phyloP scores from a whole-genome alignment of 2,797 vertebrate species.

The Limnodromus scolopaceus region DNA sequence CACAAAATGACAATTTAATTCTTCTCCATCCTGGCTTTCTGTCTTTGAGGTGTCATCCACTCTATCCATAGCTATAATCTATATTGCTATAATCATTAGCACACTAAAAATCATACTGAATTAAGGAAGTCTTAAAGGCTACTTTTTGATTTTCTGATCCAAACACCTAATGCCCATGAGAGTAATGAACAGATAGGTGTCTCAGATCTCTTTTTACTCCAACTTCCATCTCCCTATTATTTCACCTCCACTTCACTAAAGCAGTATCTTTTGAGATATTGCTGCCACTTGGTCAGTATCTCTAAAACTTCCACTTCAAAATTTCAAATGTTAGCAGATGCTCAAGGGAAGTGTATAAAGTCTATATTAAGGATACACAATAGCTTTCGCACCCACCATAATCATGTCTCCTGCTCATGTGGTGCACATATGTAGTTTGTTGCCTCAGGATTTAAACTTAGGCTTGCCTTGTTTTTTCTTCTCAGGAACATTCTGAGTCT shows the following conservation, averaged over 20 bases:
- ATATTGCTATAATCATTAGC: not conserved
- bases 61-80: not conserved
- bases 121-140: not conserved
- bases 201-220: not conserved
- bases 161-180: not conserved
- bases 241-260: not conserved
- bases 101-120: not conserved
- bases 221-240: not conserved
- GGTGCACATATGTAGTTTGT: slow-evolving; percentile 37
- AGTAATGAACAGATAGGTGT: not conserved
- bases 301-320: slow-evolving; percentile 23
- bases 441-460: not conserved
- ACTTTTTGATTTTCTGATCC: not conserved
- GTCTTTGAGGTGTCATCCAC: not conserved
- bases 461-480: not conserved
- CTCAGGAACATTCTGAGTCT: not conserved
- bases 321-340: slow-evolving; percentile 51
- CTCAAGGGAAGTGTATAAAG: not conserved
- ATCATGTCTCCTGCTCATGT: slow-evolving; percentile 19
- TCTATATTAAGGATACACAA: slow-evolving; percentile 27
- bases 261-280: not conserved
- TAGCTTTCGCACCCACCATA: slow-evolving; percentile 21
- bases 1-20: not conserved
- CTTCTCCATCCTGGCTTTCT: not conserved
- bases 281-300: not conserved